Base-by-base conservation (phyloP, 2,113 vertebrate genomes). In the Laticauda colubrina region DNA sequence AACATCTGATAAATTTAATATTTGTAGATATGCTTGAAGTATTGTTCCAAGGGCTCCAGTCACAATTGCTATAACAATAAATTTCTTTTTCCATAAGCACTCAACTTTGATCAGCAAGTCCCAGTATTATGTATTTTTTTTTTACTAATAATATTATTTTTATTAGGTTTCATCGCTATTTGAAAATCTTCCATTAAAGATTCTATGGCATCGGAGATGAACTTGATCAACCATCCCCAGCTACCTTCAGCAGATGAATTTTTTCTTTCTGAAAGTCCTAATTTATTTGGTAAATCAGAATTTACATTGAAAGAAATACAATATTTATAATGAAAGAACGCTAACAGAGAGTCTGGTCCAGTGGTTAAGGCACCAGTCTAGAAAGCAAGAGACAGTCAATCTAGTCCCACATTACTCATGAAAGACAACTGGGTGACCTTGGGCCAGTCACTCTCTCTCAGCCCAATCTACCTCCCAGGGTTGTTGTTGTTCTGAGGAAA, bases 211-310 rank as follows among this genome's bases (percentile, higher is more conserved):
- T 97, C 97, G 90, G 98, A 98, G 97, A 98, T 98, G 97, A 98
- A 98, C 97, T 98, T 99, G 97, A 97, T 98, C 95, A 98, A 98
- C 95, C 98, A 98, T 86, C 97, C 98, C 88, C 98, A 99, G 93
- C 97, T 99, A 96, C 97, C 98, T 92, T 94, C 97, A 93, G 95
- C 95, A 29, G 98, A 99, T 97, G 98, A 98, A 89, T 99, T 99
- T 97, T 96, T 98, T 94, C 97, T 99, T 95, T 95, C 98, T 91
- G 98, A 99, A 94, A 97, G 97, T 95, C 95, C 98, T 39, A 97
- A 98, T 96, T 98, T 99, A 89, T 98, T 98, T 96, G 99, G 99
- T 99, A 98, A 98, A 98, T 97, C 55, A 94, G 53, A 61, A 94
- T 92, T 90, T 54, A 61, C 45, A 87, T 1, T 61, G 43, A 92